Evolutionary conservation across 2,888 invertebrate species (phyloP).

Genomic region (Leptura quadrifasciata): DNA sequence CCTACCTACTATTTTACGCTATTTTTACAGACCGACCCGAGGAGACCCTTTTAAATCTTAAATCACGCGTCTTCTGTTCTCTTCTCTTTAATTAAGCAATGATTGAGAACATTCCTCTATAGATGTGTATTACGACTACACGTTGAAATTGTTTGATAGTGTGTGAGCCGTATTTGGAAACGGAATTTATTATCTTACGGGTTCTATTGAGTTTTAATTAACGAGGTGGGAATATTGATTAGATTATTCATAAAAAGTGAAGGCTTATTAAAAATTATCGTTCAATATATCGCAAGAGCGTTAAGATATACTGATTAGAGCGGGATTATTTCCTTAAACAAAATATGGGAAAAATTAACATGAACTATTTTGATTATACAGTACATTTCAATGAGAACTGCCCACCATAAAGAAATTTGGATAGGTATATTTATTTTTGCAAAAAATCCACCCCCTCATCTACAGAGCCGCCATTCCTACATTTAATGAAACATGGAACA

Average conservation of each 20-base stretch:
- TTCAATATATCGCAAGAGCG: slow-evolving; percentile 14
- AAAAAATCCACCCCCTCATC: too few relatives aligned
- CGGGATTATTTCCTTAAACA: neutral
- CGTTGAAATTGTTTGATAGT: slow-evolving; percentile 22
- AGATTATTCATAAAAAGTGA: slow-evolving; percentile 38
- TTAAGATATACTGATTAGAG: slow-evolving; percentile 11
- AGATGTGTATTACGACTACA: slow-evolving; percentile 15
- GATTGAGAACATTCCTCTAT: slow-evolving; percentile 33
- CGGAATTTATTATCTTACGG: slow-evolving; percentile 33
- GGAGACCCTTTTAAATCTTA: slow-evolving; percentile 30
- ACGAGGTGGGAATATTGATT: slow-evolving; percentile 38
- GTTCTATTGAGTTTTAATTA: slow-evolving; percentile 33
- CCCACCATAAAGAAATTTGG: neutral
- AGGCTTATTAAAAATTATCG: slow-evolving; percentile 39
- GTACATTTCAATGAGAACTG: too few relatives aligned
- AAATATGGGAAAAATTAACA: neutral
- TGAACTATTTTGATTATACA: neutral
- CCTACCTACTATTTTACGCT: slow-evolving; percentile 42
- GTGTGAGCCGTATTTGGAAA: slow-evolving; percentile 23
- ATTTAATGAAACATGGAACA: too few relatives aligned
- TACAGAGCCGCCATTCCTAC: too few relatives aligned
- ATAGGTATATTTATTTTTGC: too few relatives aligned
- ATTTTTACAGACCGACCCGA: slow-evolving; percentile 35
- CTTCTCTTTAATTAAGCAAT: slow-evolving; percentile 41
- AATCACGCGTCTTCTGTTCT: slow-evolving; percentile 39